phyloP scores from a whole-genome alignment of 2,113 vertebrate genomes.

The Albula goreensis region DNA sequence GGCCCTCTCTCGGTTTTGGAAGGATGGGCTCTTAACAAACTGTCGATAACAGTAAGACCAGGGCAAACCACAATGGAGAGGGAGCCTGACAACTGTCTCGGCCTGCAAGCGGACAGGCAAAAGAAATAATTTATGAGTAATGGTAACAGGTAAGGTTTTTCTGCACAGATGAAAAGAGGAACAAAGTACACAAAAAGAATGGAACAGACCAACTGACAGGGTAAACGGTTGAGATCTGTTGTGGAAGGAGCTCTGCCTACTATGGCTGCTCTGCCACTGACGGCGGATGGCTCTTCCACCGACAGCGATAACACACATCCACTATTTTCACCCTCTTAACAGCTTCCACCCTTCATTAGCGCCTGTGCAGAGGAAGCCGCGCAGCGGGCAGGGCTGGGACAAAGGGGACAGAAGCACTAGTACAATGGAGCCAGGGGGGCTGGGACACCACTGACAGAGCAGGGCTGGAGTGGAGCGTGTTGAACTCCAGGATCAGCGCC shows the following conservation, averaged over 20 bases:
- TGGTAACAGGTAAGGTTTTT: too few relatives aligned
- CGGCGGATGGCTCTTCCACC: neutral
- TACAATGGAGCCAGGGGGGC: neutral
- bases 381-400: neutral
- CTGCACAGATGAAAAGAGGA: neutral
- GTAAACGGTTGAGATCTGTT: neutral
- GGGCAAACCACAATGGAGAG: neutral
- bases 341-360: constrained; percentile 12
- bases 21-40: neutral
- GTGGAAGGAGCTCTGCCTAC: neutral
- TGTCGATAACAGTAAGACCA: neutral
- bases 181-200: neutral
- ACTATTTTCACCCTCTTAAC: constrained; percentile 2
- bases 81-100: neutral
- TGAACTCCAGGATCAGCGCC: constrained; percentile 43
- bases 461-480: constrained; percentile 29
- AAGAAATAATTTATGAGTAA: too few relatives aligned
- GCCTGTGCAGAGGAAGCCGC: neutral
- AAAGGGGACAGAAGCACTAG: neutral
- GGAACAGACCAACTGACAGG: neutral
- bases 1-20: neutral
- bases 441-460: neutral
- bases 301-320: neutral
- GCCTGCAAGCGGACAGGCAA: neutral
- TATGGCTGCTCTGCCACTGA: neutral